Percentiles rank a stretch among this genome's conserved stretches.
These are phyloP conservation scores for Typhlichthys eigenmanni DNA, from an alignment of 2,797 vertebrate species.

Conservation along the genomic window DNA sequence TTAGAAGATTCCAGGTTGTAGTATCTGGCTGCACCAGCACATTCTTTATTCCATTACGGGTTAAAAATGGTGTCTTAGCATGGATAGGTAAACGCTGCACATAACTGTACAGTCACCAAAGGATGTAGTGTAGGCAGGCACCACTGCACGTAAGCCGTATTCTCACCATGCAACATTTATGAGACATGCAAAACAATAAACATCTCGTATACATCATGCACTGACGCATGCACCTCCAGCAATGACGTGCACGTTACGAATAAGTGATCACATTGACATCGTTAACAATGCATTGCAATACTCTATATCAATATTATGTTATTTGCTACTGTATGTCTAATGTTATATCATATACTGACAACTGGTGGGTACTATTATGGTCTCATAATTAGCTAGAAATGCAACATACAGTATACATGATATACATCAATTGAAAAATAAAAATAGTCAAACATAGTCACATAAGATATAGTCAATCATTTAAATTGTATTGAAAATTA, in stretches of 20 bases:
- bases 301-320: too few relatives aligned
- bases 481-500: too few relatives aligned
- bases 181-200: constrained; percentile 66
- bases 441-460: background rate
- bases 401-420: background rate
- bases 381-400: background rate
- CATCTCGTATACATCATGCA: constrained; percentile 61
- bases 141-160: constrained; percentile 40
- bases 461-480: background rate
- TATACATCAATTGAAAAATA: background rate
- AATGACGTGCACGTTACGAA: constrained; percentile 13
- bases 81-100: constrained; percentile 54
- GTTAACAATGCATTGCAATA: too few relatives aligned
- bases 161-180: constrained; percentile 62
- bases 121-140: constrained; percentile 48
- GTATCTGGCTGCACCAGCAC: background rate
- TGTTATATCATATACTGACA: too few relatives aligned
- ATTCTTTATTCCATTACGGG: background rate
- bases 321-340: too few relatives aligned
- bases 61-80: constrained; percentile 27
- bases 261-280: constrained; percentile 28
- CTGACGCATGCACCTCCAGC: constrained; percentile 35
- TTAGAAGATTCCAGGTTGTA: too few relatives aligned
- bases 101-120: constrained; percentile 23
- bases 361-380: background rate